Conservation (phyloP, 2,888 invertebrate genomes). For the Linyphia triangularis region DNA sequence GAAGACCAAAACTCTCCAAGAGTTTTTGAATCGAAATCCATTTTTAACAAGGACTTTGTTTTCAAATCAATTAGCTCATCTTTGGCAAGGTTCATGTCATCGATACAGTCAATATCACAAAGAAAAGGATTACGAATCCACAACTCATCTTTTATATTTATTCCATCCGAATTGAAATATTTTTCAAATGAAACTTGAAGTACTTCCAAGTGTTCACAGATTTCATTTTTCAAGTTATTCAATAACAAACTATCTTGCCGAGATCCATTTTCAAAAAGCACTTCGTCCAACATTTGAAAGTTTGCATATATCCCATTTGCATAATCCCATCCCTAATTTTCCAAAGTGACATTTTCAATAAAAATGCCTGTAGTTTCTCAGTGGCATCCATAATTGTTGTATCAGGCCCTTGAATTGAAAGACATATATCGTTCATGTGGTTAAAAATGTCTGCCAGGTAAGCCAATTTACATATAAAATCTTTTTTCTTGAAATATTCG, state of each 20-base stretch:
- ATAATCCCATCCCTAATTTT: too few species aligned
- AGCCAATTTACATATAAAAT: too few species aligned
- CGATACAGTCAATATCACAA: conserved; percentile 55
- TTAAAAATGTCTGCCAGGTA: too few species aligned
- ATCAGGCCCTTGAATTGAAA: too few species aligned
- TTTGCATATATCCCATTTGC: conserved; percentile 64
- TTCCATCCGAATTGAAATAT: conserved; percentile 57
- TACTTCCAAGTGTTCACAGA: too few species aligned
- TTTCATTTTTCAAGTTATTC: too few species aligned
- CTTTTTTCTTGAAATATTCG: conserved; percentile 60
- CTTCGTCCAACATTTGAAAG: conserved; percentile 63
- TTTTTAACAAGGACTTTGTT: conserved; percentile 58
- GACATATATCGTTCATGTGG: too few species aligned
- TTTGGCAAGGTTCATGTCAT: conserved; percentile 60
- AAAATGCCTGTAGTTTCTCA: conserved; percentile 65
- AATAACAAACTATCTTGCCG: conserved; percentile 36
- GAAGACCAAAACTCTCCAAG: too few species aligned
- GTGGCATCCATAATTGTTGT: conserved; percentile 64
- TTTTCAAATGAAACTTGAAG: too few species aligned
- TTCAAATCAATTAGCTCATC: conserved; percentile 58
- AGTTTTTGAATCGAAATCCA: conserved; percentile 41
- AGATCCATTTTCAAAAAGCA: conserved; percentile 49
- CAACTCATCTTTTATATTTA: conserved; percentile 62
- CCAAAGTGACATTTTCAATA: conserved; percentile 60
- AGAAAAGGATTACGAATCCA: conserved; percentile 58